Evolutionary conservation across 2,113 vertebrate species (phyloP), one percentile per base, ranked within the genome.

Genomic region (Cebidichthys violaceus): DNA sequence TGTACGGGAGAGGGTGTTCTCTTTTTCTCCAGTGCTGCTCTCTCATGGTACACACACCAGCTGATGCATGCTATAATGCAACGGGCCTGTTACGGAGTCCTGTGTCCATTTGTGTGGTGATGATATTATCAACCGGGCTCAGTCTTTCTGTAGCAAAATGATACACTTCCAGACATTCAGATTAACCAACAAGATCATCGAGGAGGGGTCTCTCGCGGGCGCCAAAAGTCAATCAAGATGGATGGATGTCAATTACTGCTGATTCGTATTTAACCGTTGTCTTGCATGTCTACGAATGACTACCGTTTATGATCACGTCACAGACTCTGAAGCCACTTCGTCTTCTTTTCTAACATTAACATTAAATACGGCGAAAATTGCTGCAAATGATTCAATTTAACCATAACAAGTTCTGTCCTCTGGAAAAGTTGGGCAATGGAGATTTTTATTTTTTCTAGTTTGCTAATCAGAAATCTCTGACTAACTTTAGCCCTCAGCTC

Each of bases 1-100:
- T 33, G 88, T 91, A 86, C 85, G 92, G 71, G 91, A 95, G 89
- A 93, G 91, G 90, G 93, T 91, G 89, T 90, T 93, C 90, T 79
- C 88, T 92, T 92, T 89, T 92, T 89, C 82, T 91, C 93, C 75
- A 90, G 81, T 78, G 87, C 86, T 66, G 78, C 92, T 88, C 78
- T 82, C 83, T 86, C 88, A 92, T 93, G 93, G 93, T 94, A 94
- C 88, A 88, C 54, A 88, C 84, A 79, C 70, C 89, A 84, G 71
- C 82, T 65, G 69, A 83, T 72, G n/a, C 60, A 37, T 81, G 55
- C 50, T 74, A 22, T 70, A 67, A 86, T 54, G 73, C 83, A 35
- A 81, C 33, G 84, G 84, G 78, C 55, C 80, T 89, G 62, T 80
- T 70, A 79, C 82, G 69, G 66, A 70, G 39, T 10, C 10, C 54